A percentile compares a stretch with the other conserved stretches of the same genome.
phyloP scores from a whole-genome alignment of 2,888 invertebrate species.

The Caenorhabditis panamensis region DNA sequence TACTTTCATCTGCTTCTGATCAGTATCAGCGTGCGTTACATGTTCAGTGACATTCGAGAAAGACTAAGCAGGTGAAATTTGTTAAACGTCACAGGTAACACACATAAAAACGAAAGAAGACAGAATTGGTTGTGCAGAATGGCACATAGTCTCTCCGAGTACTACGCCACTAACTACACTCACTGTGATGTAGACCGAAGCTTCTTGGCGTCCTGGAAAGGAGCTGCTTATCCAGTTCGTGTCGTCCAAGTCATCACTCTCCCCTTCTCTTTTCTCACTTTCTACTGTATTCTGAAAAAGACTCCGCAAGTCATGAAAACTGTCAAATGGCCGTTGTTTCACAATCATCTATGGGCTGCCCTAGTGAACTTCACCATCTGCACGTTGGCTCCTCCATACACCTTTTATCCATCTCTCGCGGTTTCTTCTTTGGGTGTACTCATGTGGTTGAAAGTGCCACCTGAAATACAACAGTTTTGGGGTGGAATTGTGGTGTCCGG shows the following conservation, averaged over 20 bases:
- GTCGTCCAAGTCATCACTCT: not conserved
- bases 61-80: too few relatives aligned
- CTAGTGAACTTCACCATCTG: not conserved
- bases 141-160: not conserved
- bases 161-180: constrained; percentile 3
- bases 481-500: too few relatives aligned
- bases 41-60: too few relatives aligned
- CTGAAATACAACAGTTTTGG: not conserved
- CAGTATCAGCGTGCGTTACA: too few relatives aligned
- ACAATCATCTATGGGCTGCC: not conserved
- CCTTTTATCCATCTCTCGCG: not conserved
- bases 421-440: not conserved
- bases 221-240: not conserved
- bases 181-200: not conserved
- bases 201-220: constrained; percentile 1
- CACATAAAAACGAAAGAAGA: too few relatives aligned
- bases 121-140: too few relatives aligned
- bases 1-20: too few relatives aligned
- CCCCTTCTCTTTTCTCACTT: not conserved
- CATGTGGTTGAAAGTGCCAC: not conserved
- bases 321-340: not conserved
- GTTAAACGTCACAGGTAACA: too few relatives aligned
- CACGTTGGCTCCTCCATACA: not conserved
- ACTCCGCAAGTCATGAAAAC: not conserved
- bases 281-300: not conserved